Base-by-base conservation (phyloP, 2,113 vertebrate genomes). In the Lasiurus borealis region DNA sequence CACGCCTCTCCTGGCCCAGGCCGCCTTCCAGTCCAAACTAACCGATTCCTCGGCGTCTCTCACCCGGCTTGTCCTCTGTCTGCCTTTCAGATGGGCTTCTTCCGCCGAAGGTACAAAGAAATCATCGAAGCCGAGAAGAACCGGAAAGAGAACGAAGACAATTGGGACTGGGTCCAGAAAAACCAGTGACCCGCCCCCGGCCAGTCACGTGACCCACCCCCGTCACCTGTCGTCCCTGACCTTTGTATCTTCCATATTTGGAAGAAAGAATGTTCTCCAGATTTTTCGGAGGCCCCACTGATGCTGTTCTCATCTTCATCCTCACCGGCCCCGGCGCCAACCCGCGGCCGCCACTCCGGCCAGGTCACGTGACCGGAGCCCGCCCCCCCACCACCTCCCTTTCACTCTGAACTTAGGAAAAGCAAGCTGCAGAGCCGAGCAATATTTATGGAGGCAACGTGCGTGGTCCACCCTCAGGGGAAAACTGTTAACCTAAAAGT, bases 231-330 rank as follows among this genome's bases (percentile, higher is more conserved):
- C 97, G 97, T 97, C 98, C 98, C 98, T 98, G 98, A 98, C 98
- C 98, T 98, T 96, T 98, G 87, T 99, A 99, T 99, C 99, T 99
- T 99, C 99, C 99, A 99, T 99, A 99, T 99, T 99, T 99, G 99
- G 99, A 99, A 99, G 99, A 99, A 98, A 98, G 98, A 99, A 99
- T 99, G 98, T 99, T 99, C 99, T 99, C 99, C 99, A 99, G 99
- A 99, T 99, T 99, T 99, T 99, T 98, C 97, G 99, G 99, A 99
- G 99, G 98, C 98, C 98, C 97, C 97, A 83, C 98, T 98, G 98
- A 99, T 98, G 99, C 99, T 98, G 97, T 98, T 95, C 98, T 98
- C 97, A 95, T 98, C 97, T 94, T 98, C 97, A 98, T 97, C 96
- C 98, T 98, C 90, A 87, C 96, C 96, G 98, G 97, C 97, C 97